Conservation (phyloP, 64 coral and sea anemone species). For the Actinia equina region DNA sequence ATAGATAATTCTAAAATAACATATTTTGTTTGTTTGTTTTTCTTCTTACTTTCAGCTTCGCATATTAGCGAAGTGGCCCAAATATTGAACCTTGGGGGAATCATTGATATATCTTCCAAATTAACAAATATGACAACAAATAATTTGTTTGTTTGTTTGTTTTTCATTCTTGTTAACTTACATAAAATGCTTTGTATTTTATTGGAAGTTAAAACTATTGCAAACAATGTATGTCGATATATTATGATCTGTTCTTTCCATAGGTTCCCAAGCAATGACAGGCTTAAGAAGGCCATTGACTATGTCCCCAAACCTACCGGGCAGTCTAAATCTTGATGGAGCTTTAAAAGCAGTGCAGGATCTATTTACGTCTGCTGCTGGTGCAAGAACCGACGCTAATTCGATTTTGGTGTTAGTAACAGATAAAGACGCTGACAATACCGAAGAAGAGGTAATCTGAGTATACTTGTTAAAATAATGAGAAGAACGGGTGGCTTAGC, state of each 20-base stretch:
- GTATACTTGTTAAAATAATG: background rate
- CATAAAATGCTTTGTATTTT: too few species aligned
- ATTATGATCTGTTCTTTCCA: background rate
- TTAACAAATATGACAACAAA: too few species aligned
- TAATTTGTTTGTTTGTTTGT: too few species aligned
- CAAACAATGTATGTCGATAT: too few species aligned
- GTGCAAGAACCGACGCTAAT: constrained; percentile 31
- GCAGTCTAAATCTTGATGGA: constrained; percentile 7
- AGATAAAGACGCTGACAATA: constrained; percentile 47
- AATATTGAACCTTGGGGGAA: background rate
- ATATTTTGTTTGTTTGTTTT: too few species aligned
- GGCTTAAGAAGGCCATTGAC: constrained; percentile 28
- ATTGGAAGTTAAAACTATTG: too few species aligned
- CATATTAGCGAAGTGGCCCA: background rate
- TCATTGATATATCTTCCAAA: background rate
- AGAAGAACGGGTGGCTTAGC: background rate
- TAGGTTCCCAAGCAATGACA: constrained; percentile 29
- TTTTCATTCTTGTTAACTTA: too few species aligned
- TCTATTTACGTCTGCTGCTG: constrained; percentile 16
- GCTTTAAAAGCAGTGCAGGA: constrained; percentile 34
- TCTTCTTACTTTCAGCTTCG: too few species aligned
- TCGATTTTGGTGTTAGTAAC: constrained; percentile 41
- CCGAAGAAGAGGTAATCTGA: constrained; percentile 32
- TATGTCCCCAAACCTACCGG: background rate
- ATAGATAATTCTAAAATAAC: background rate